phyloP scores from a whole-genome alignment of 1,140 invertebrate genomes.

The Chlorops oryzae region DNA sequence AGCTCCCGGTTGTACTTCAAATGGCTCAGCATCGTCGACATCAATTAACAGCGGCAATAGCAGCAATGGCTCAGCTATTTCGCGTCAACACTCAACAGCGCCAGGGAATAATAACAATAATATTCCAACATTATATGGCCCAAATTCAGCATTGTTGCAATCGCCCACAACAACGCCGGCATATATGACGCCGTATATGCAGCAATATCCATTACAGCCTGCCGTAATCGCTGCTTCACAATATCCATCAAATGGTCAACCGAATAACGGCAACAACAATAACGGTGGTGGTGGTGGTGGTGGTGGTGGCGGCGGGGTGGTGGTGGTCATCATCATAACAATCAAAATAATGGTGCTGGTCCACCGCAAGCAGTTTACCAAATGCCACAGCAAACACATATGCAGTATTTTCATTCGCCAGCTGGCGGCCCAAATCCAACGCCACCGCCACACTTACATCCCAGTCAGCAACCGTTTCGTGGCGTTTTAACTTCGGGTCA shows the following conservation, averaged over 20 bases:
- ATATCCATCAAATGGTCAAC: background rate
- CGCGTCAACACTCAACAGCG: conserved; percentile 21
- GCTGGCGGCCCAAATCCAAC: background rate
- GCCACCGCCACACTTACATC: conserved; percentile 8
- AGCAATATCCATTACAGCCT: conserved; percentile 1
- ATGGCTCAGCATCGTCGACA: conserved; percentile 27
- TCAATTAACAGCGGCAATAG: conserved; percentile 29
- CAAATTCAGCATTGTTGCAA: too few species aligned
- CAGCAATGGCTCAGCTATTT: conserved; percentile 23
- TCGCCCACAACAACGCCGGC: conserved; percentile 15
- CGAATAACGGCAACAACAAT: background rate
- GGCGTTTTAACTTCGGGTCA: conserved; percentile 19
- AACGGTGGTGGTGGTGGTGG: background rate
- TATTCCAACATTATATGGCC: too few species aligned
- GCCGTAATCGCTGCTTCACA: background rate
- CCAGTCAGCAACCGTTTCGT: background rate
- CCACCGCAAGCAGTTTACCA: background rate
- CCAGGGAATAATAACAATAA: conserved; percentile 36
- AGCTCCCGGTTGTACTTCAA: too few species aligned
- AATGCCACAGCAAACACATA: conserved; percentile 9
- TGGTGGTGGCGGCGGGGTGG: conserved; percentile 4
- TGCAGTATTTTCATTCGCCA: conserved; percentile 15
- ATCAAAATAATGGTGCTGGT: conserved; percentile 1
- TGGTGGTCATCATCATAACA: conserved; percentile 20
- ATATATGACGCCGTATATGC: conserved; percentile 5